These are phyloP conservation scores for Sylvilagus bachmani DNA, from an alignment of 2,113 vertebrate species.

Conservation along the genomic window DNA sequence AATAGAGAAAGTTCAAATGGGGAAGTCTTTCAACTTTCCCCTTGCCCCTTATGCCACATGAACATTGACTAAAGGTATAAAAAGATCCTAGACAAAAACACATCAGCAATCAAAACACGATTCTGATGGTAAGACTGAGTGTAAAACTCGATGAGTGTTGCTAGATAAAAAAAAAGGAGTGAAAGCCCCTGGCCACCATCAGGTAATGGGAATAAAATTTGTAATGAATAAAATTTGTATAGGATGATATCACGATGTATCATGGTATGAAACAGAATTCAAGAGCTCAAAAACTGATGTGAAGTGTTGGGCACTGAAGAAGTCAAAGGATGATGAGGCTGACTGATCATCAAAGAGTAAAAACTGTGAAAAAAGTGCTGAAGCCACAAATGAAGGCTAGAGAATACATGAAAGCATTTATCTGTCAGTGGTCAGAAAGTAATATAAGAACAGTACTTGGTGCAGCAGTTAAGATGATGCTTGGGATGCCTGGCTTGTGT, in stretches of 20 bases:
- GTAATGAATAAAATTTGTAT: background rate
- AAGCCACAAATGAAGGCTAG: background rate
- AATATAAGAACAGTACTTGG: background rate
- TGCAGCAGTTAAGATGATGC: too few species aligned
- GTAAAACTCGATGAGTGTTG: background rate
- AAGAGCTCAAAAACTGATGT: background rate
- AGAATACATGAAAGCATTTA: constrained; percentile 18
- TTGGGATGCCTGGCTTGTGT: too few species aligned
- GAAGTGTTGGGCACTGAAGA: background rate
- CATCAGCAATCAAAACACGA: background rate
- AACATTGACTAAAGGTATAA: constrained; percentile 42
- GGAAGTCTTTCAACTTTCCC: background rate
- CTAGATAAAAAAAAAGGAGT: background rate
- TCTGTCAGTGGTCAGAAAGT: constrained; percentile 31
- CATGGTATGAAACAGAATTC: background rate
- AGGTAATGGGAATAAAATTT: background rate
- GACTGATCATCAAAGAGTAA: background rate
- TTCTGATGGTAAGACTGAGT: background rate
- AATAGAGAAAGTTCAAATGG: background rate
- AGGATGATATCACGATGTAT: background rate
- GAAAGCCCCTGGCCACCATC: background rate
- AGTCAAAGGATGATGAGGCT: background rate
- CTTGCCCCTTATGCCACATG: background rate
- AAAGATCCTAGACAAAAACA: constrained; percentile 41
- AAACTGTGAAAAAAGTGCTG: background rate